Evolutionary conservation across 2,797 vertebrate species (phyloP).

Genomic region (Rhinatrema bivittatum): DNA sequence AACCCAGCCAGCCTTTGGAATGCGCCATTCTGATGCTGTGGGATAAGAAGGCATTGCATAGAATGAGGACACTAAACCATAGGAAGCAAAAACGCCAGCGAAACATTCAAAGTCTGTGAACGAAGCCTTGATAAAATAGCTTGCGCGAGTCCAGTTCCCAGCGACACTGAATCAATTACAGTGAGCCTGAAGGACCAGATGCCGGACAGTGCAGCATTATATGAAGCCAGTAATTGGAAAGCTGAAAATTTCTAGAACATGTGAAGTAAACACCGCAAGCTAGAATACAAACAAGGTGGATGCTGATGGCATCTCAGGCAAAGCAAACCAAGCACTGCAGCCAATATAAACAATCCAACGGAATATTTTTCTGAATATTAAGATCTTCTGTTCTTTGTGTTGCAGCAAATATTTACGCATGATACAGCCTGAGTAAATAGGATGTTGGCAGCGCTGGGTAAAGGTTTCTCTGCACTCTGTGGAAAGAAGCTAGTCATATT

Average conservation of each 20-base stretch:
- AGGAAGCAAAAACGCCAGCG: neutral
- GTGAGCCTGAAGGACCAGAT: neutral
- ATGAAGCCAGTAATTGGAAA: neutral
- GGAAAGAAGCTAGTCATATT: constrained; percentile 18
- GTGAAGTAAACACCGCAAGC: constrained; percentile 5
- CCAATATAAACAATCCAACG: constrained; percentile 15
- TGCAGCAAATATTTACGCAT: constrained; percentile 38
- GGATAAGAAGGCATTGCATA: too few species aligned
- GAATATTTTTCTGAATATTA: constrained; percentile 22
- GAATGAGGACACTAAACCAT: too few species aligned
- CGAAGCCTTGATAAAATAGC: neutral
- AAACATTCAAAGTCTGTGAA: neutral
- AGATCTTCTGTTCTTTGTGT: constrained; percentile 17
- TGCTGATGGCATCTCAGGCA: constrained; percentile 8
- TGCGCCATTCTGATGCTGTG: too few species aligned
- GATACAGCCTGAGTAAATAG: constrained; percentile 23
- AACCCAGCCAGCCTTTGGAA: too few species aligned
- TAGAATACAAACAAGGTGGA: constrained; percentile 7
- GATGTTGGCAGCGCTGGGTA: constrained; percentile 17
- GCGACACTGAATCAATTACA: neutral
- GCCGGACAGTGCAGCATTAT: neutral
- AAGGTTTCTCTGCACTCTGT: constrained; percentile 8
- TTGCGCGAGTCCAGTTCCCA: neutral
- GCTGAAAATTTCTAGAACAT: neutral
- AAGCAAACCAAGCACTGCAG: neutral